Percentiles rank a stretch among this genome's conserved stretches.
Conservation (phyloP, 2,113 vertebrate genomes). For the Syngnathus scovelli region DNA sequence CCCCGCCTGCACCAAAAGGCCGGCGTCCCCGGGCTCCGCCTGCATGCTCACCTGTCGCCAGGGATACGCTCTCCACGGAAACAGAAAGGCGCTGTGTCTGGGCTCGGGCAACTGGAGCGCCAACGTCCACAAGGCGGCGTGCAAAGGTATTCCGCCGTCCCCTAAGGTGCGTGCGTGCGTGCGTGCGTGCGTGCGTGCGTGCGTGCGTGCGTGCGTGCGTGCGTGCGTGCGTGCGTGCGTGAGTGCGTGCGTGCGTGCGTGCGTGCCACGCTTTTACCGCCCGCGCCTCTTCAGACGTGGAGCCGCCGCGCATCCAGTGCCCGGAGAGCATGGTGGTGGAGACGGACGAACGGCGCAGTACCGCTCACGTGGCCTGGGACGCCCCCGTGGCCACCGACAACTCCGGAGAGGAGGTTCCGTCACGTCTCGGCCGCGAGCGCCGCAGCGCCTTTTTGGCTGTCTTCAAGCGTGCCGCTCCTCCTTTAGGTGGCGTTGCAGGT, state of each 20-base stretch:
- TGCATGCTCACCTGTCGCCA: constrained; percentile 81
- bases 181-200: neutral
- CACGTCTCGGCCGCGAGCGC: no score
- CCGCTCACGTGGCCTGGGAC: constrained; percentile 83
- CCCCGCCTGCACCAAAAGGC: constrained; percentile 75
- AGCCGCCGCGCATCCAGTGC: constrained; percentile 82
- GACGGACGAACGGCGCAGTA: constrained; percentile 80
- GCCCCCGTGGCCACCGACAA: constrained; percentile 81
- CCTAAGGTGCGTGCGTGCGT: neutral
- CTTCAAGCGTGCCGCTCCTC: constrained; percentile 3
- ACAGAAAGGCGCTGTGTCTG: constrained; percentile 77
- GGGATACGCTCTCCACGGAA: constrained; percentile 81
- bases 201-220: no score
- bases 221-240: neutral
- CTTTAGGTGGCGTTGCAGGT: constrained; percentile 81
- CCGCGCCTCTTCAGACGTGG: constrained; percentile 70
- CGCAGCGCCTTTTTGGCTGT: no score
- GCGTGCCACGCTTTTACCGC: no score
- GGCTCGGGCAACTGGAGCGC: constrained; percentile 83
- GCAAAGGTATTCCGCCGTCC: constrained; percentile 75
- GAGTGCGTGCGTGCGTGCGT: neutral
- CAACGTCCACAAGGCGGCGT: constrained; percentile 74
- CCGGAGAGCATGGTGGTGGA: constrained; percentile 77
- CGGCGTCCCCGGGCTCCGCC: constrained; percentile 64
- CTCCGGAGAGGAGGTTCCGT: constrained; percentile 81